A percentile compares a stretch with the other conserved stretches of the same genome.
Evolutionary conservation across 2,113 vertebrate species (phyloP).

Genomic region (Hippocampus abdominalis): DNA sequence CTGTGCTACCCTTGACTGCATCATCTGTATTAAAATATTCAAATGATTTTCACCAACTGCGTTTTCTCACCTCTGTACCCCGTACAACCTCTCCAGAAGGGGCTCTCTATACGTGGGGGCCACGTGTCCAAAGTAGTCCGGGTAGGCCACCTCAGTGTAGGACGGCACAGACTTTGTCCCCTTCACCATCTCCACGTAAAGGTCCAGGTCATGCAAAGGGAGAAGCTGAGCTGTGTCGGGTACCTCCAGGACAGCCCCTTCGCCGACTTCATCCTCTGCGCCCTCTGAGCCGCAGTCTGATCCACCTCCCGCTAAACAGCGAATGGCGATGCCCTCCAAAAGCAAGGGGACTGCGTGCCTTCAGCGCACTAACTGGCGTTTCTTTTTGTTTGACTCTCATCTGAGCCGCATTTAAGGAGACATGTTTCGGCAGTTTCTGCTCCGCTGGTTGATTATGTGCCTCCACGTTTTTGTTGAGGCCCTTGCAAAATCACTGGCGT

Average conservation of each 20-base stretch:
- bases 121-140: conserved; percentile 96
- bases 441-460: conserved; percentile 59
- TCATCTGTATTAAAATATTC: background rate
- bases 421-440: conserved; percentile 80
- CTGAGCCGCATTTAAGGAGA: conserved; percentile 69
- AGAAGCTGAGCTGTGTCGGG: conserved; percentile 77
- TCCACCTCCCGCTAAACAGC: conserved; percentile 43
- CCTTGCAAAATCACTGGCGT: conserved; percentile 66
- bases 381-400: conserved; percentile 61
- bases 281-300: conserved; percentile 78
- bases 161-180: conserved; percentile 84
- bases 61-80: conserved; percentile 88
- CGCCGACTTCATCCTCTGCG: conserved; percentile 80
- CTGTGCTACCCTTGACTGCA: no score
- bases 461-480: conserved; percentile 52
- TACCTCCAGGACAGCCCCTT: conserved; percentile 74
- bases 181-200: conserved; percentile 93
- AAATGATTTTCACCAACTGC: background rate
- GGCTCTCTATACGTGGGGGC: conserved; percentile 87
- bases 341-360: conserved; percentile 62
- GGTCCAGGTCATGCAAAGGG: conserved; percentile 88
- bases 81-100: conserved; percentile 89
- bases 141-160: conserved; percentile 94
- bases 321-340: conserved; percentile 48
- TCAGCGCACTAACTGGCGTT: conserved; percentile 34